A percentile compares a stretch with the other conserved stretches of the same genome.
These are phyloP conservation scores for Pammene fasciana DNA, from an alignment of 2,888 invertebrate genomes.

Conservation along the genomic window DNA sequence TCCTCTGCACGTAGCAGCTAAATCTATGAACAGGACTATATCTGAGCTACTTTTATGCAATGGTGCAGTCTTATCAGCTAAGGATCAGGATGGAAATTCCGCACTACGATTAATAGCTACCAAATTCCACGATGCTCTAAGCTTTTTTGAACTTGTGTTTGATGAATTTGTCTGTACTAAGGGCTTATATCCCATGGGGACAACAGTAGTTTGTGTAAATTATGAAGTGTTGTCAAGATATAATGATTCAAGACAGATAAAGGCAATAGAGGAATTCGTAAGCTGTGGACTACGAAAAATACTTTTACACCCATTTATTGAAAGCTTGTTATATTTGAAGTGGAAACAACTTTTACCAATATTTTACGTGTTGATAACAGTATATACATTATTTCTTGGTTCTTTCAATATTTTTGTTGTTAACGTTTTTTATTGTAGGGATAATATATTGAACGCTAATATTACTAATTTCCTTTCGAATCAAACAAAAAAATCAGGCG, in stretches of 20 bases:
- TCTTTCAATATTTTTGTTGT: constrained; percentile 55
- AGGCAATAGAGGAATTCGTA: constrained; percentile 58
- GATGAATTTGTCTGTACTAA: constrained; percentile 42
- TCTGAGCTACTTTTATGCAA: constrained; percentile 53
- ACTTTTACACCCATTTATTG: constrained; percentile 64
- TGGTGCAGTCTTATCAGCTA: constrained; percentile 48
- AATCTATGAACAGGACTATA: constrained; percentile 49
- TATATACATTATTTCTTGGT: constrained; percentile 57
- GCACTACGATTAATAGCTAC: constrained; percentile 51
- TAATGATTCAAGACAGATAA: constrained; percentile 51
- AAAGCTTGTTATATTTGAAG: constrained; percentile 62
- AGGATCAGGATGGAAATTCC: constrained; percentile 45
- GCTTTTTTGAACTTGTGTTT: constrained; percentile 48
- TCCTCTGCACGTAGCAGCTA: constrained; percentile 55
- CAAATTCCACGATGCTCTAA: constrained; percentile 46
- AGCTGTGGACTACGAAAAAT: constrained; percentile 55
- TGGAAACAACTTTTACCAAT: constrained; percentile 59
- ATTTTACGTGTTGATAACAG: constrained; percentile 55
- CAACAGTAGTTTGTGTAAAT: constrained; percentile 55
- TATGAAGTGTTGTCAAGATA: constrained; percentile 46
- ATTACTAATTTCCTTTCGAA: neutral
- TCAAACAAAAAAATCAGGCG: constrained; percentile 5
- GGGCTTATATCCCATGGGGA: constrained; percentile 25
- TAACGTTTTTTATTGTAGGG: constrained; percentile 43
- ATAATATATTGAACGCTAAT: constrained; percentile 14